phyloP scores from a whole-genome alignment of 1,140 invertebrate species.

The Bombus confusus region DNA sequence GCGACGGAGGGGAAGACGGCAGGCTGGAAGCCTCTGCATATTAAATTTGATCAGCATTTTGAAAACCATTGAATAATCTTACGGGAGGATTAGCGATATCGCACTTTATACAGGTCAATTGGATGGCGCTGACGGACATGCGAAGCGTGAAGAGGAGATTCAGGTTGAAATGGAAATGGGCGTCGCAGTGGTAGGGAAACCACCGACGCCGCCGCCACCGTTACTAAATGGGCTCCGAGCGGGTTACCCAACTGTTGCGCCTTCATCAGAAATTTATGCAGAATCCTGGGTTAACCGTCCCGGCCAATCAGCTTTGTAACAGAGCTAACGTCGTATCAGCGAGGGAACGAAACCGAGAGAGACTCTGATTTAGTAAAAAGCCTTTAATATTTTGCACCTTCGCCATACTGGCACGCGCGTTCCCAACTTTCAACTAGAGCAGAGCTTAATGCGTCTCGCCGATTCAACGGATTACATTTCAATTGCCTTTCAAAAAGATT shows the following conservation, averaged over 20 bases:
- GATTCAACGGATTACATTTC: neutral
- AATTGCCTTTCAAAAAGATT: no score
- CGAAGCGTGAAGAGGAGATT: conserved; percentile 64
- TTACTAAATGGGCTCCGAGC: conserved; percentile 68
- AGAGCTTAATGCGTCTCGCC: neutral
- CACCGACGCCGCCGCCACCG: conserved; percentile 52
- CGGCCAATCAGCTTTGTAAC: conserved; percentile 74
- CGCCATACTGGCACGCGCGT: neutral
- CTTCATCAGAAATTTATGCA: conserved; percentile 78
- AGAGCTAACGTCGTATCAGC: conserved; percentile 66
- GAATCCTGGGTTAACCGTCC: conserved; percentile 73
- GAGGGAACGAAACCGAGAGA: conserved; percentile 43
- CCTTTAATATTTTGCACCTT: conserved; percentile 70
- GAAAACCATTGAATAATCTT: neutral
- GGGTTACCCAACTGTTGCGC: conserved; percentile 76
- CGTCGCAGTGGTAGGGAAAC: conserved; percentile 50
- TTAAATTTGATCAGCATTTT: conserved; percentile 46
- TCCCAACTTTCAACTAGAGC: neutral
- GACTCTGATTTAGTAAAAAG: conserved; percentile 71
- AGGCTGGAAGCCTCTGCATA: neutral
- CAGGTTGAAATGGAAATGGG: conserved; percentile 67
- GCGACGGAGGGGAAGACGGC: no score
- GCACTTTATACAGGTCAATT: conserved; percentile 59
- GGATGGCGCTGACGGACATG: conserved; percentile 55
- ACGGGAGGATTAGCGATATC: conserved; percentile 53